Conservation (phyloP, 2,113 vertebrate species). For the Nibea albiflora region DNA sequence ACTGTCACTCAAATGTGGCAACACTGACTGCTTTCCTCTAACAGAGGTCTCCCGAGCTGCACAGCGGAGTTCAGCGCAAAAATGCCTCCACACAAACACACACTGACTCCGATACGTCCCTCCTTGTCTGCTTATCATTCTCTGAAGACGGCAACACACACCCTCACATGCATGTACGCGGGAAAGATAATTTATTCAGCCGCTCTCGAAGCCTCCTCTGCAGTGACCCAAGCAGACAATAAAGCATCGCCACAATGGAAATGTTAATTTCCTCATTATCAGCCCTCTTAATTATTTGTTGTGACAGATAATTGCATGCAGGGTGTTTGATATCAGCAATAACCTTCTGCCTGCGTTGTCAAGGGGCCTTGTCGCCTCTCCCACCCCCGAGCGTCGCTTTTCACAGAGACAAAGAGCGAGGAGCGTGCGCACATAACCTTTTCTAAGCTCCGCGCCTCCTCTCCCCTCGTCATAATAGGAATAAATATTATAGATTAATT, state of each 20-base stretch:
- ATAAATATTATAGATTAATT: slow-evolving; percentile 99
- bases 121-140: slow-evolving; percentile 59
- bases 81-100: slow-evolving; percentile 63
- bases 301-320: slow-evolving; percentile 98
- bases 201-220: slow-evolving; percentile 85
- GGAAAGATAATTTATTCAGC: slow-evolving; percentile 79
- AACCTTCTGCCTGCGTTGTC: slow-evolving; percentile 98
- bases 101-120: slow-evolving; percentile 9
- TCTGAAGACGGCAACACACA: slow-evolving; percentile 54
- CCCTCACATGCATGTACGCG: slow-evolving; percentile 24
- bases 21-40: not conserved
- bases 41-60: not conserved
- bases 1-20: slow-evolving; percentile 4
- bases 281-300: slow-evolving; percentile 98
- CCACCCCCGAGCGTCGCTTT: slow-evolving; percentile 88
- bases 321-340: slow-evolving; percentile 98
- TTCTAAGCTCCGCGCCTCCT: slow-evolving; percentile 90
- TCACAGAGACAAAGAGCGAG: slow-evolving; percentile 91
- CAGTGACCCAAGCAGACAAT: slow-evolving; percentile 86
- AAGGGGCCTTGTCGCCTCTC: slow-evolving; percentile 92
- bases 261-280: slow-evolving; percentile 99
- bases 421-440: slow-evolving; percentile 94
- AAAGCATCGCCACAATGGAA: slow-evolving; percentile 89
- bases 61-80: slow-evolving; percentile 21
- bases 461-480: slow-evolving; percentile 92